Conservation (phyloP, 2,113 vertebrate species). For the Pitta sordida region DNA sequence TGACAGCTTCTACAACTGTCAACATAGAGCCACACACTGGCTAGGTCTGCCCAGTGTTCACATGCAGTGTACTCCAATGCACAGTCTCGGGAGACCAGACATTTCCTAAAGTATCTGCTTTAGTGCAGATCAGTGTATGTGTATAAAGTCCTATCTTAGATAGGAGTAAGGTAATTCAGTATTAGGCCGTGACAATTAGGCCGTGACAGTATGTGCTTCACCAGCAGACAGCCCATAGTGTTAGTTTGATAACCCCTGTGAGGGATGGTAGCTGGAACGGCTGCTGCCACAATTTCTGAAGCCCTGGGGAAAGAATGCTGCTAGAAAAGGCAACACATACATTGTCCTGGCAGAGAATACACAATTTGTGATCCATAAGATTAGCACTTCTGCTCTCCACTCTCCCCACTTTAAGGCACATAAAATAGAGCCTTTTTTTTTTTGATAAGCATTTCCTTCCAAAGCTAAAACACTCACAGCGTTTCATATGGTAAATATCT, state of each 20-base stretch:
- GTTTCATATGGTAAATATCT: constrained; percentile 25
- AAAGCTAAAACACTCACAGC: background rate
- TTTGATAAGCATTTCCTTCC: constrained; percentile 1
- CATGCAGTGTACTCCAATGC: no score
- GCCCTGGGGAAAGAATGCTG: background rate
- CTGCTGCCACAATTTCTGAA: background rate
- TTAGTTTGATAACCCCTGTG: background rate
- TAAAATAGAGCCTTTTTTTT: background rate
- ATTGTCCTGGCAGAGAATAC: background rate
- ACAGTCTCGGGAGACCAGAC: background rate
- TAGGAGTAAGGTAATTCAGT: background rate
- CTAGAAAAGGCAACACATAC: background rate
- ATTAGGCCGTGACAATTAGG: background rate
- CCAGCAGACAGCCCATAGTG: background rate
- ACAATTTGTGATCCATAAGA: background rate
- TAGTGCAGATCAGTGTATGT: fast-evolving
- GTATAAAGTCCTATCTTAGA: background rate
- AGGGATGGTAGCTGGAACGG: background rate
- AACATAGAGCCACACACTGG: background rate
- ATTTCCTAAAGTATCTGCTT: background rate
- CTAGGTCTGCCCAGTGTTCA: background rate
- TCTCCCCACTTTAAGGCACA: background rate
- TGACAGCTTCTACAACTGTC: background rate
- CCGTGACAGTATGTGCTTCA: fast-evolving
- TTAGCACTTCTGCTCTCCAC: background rate